Percentiles rank a stretch among this genome's conserved stretches.
Evolutionary conservation across 2,888 invertebrate species (phyloP).

Genomic region (Hoplodrina ambigua): DNA sequence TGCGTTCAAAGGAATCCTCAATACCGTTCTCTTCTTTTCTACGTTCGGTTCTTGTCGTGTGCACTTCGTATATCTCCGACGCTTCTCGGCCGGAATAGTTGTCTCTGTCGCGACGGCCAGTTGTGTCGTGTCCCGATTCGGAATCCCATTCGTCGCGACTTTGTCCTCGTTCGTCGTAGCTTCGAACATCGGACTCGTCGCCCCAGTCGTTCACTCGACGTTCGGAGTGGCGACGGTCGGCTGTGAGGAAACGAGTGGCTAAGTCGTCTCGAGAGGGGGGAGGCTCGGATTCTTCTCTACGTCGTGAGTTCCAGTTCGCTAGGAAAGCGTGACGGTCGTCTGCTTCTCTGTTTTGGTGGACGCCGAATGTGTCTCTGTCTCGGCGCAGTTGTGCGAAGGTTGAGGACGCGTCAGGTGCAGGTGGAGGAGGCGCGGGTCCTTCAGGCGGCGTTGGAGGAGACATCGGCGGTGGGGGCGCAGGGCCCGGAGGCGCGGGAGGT

Average conservation of each 20-base stretch:
- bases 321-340: constrained; percentile 89
- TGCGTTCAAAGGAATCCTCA: constrained; percentile 80
- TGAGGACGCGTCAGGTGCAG: constrained; percentile 88
- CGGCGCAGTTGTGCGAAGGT: constrained; percentile 92
- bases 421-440: constrained; percentile 91
- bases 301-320: constrained; percentile 87
- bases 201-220: constrained; percentile 83
- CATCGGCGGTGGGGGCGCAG: constrained; percentile 92
- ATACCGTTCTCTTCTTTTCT: constrained; percentile 82
- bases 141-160: constrained; percentile 88
- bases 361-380: constrained; percentile 93
- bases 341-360: constrained; percentile 92
- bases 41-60: constrained; percentile 79
- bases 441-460: constrained; percentile 90
- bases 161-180: constrained; percentile 80
- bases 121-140: constrained; percentile 82
- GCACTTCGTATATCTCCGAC: constrained; percentile 87
- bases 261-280: constrained; percentile 78
- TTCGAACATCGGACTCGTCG: constrained; percentile 82
- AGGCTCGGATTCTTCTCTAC: constrained; percentile 83
- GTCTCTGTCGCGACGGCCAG: constrained; percentile 79
- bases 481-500: constrained; percentile 91
- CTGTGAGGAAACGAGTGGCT: constrained; percentile 84
- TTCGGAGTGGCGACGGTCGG: constrained; percentile 78
- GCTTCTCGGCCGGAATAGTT: constrained; percentile 85